Evolutionary conservation across 2,888 invertebrate genomes (phyloP).

Genomic region (Gymnoscelis rufifasciata): DNA sequence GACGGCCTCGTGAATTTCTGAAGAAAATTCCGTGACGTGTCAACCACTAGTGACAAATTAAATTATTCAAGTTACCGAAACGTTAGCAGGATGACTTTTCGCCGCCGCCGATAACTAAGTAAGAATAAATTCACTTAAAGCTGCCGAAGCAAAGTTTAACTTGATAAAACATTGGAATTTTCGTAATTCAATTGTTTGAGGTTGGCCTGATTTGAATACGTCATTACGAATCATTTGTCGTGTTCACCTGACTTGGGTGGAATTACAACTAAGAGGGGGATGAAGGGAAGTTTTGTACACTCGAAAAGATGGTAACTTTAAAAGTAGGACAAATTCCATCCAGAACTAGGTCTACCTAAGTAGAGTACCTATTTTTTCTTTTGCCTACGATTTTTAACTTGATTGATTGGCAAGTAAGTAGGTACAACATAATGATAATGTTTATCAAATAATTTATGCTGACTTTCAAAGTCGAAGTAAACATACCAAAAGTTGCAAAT

Average conservation of each 20-base stretch:
- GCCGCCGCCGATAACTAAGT: slow-evolving; percentile 75
- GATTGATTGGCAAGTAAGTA: too few relatives aligned
- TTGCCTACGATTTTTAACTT: too few relatives aligned
- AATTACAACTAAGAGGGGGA: slow-evolving; percentile 16
- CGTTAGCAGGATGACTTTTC: slow-evolving; percentile 77
- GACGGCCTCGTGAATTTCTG: slow-evolving; percentile 63
- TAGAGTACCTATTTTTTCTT: too few relatives aligned
- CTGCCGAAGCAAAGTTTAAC: slow-evolving; percentile 76
- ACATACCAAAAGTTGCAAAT: background rate
- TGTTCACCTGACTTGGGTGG: slow-evolving; percentile 25
- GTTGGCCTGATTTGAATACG: slow-evolving; percentile 72
- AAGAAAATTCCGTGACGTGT: slow-evolving; percentile 73
- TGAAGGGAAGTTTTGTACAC: too few relatives aligned
- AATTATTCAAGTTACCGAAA: slow-evolving; percentile 78
- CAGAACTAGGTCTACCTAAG: too few relatives aligned
- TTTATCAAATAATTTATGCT: background rate
- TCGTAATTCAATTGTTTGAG: slow-evolving; percentile 71
- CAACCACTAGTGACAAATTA: slow-evolving; percentile 76
- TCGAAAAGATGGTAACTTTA: too few relatives aligned
- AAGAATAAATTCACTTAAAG: slow-evolving; percentile 78
- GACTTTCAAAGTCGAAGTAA: background rate
- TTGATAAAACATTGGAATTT: slow-evolving; percentile 77
- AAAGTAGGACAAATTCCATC: too few relatives aligned
- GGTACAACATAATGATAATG: background rate
- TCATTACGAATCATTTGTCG: slow-evolving; percentile 65